Conservation (phyloP, 2,888 invertebrate species). For the Nomada lathburiana region DNA sequence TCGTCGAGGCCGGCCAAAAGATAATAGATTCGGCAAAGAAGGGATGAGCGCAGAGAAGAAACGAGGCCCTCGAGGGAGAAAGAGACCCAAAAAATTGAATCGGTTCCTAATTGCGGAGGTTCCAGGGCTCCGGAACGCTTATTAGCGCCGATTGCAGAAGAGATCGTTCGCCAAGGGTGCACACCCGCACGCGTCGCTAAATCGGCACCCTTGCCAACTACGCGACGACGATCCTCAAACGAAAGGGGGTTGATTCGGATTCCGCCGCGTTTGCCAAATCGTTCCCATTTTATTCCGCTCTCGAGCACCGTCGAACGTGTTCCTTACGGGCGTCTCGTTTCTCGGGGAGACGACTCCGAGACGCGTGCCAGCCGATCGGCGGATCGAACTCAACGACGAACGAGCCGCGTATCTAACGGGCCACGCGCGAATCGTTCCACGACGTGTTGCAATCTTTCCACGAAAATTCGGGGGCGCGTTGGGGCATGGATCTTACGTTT, state of each 20-base stretch:
- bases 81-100: conserved; percentile 46
- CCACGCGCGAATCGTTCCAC: too few relatives aligned
- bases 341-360: too few relatives aligned
- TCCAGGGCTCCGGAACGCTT: conserved; percentile 50
- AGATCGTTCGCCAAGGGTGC: conserved; percentile 43
- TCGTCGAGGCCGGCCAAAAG: too few relatives aligned
- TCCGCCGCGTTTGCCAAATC: conserved; percentile 10
- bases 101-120: conserved; percentile 51
- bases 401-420: too few relatives aligned
- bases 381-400: too few relatives aligned
- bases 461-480: too few relatives aligned
- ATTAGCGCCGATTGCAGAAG: conserved; percentile 57
- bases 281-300: not conserved
- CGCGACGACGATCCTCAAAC: conserved; percentile 45
- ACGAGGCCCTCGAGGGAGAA: conserved; percentile 1
- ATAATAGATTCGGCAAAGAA: too few relatives aligned
- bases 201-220: conserved; percentile 55
- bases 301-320: not conserved
- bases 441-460: too few relatives aligned
- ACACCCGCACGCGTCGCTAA: conserved; percentile 38
- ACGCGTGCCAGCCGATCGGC: too few relatives aligned
- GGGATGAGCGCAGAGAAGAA: not conserved
- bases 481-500: too few relatives aligned
- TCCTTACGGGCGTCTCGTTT: not conserved
- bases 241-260: conserved; percentile 51